Base-by-base conservation (phyloP, 2,113 vertebrate species). In the Oreochromis tanganicae region DNA sequence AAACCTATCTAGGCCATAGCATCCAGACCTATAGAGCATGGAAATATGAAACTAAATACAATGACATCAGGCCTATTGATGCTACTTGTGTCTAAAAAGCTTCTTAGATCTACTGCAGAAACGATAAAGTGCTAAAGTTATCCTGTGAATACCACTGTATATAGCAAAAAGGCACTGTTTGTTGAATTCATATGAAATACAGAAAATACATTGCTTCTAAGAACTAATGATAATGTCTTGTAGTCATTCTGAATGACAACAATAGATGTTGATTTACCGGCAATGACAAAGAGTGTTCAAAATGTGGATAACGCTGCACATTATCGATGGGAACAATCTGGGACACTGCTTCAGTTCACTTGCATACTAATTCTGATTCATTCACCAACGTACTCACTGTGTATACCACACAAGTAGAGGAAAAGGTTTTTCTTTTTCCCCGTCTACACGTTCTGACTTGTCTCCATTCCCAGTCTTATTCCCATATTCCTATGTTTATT, bases 11-110 rank as follows among this genome's bases (percentile, higher is more conserved):
- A 19, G 79, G 79, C 29, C 55, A 55, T 4, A 89, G 41, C 12
- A 21, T 41, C 6, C 85, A 81, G 66, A 79, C 57, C 80, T 41
- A 24, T 41, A 52, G 21, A 87, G 46, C 48, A 85, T 32, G 11
- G 80, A 63, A 43, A 85, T 50, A 29, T 85, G 84, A 87, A 88
- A 90, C 59, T 75, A 10, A 83, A 88, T 80, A 81, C 71, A 78
- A 3, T 66, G 61, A 82, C 66, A 90, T 87, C 91, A 66, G 78
- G 75, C 11, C 63, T 55, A 84, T 55, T 82, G 50, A 79, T 71
- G 8, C 4, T 13, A 32, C 5, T 68, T 66, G 57, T 57, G 27
- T 78, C 55, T 75, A 2, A 75, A 36, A 83, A 4, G 1, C 63
- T 75, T 82, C 46, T 78, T 78, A 50, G 9, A n/a, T 32, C 10